A percentile compares a stretch with the other conserved stretches of the same genome.
phyloP scores from a whole-genome alignment of 2,113 vertebrate genomes.

The Hippocampus zosterae region DNA sequence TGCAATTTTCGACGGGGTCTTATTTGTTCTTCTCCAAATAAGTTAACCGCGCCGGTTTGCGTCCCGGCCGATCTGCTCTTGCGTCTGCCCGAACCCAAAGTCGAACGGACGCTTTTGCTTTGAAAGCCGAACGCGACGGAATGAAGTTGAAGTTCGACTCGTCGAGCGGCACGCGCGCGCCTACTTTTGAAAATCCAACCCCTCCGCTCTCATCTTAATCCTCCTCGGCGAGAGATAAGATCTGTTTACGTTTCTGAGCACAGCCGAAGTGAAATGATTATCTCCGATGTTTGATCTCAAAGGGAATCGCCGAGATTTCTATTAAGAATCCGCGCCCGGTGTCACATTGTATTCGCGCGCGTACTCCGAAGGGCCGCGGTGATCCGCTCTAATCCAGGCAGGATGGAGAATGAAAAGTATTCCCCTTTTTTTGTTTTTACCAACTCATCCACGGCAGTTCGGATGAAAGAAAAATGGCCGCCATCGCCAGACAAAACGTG shows the following conservation, averaged over 20 bases:
- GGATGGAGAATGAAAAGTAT: conserved; percentile 24
- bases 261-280: conserved; percentile 50
- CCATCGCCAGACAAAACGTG: conserved; percentile 1
- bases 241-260: conserved; percentile 47
- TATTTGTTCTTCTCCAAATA: conserved; percentile 46
- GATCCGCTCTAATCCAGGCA: conserved; percentile 46
- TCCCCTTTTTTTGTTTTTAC: background rate
- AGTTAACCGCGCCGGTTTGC: conserved; percentile 22
- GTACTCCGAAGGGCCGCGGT: background rate
- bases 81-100: conserved; percentile 21
- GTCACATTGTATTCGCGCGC: conserved; percentile 34
- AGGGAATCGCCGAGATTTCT: conserved; percentile 29
- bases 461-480: conserved; percentile 3
- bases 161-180: conserved; percentile 19
- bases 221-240: conserved; percentile 40
- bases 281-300: conserved; percentile 34
- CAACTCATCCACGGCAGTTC: conserved; percentile 2
- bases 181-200: conserved; percentile 60
- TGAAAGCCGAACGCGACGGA: conserved; percentile 37
- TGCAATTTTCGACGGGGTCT: conserved; percentile 26
- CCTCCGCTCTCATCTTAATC: conserved; percentile 39
- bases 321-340: conserved; percentile 27
- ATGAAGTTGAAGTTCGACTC: conserved; percentile 62
- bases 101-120: conserved; percentile 29
- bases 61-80: conserved; percentile 42